Evolutionary conservation across 92 coral and sea anemone genomes (phyloP), one percentile per base, ranked within the genome.

Genomic region (Parazoanthus darwini): DNA sequence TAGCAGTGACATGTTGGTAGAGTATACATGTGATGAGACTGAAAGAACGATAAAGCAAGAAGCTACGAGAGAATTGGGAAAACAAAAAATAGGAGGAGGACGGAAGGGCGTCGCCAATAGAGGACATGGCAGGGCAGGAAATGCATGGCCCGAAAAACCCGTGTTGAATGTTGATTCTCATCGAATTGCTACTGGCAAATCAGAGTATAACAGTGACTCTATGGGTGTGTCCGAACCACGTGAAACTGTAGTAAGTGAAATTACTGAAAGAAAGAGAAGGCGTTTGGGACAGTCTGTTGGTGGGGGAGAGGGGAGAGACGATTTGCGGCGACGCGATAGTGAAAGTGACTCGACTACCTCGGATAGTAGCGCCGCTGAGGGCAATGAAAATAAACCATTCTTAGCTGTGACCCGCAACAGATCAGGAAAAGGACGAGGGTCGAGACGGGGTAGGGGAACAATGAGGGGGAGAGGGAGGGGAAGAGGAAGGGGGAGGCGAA

Each of bases 341-440:
- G 85, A 63, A 58, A 36, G 73, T 35, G 74, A 81, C 10, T 81
- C 85, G 26, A 81, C 85, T 4, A 29, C 74, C 7, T 81, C 85
- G 8, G 85, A 81, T 38, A 81, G 74, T 42, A 81, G 73, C 50
- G 56, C 13, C 35, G 11, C 73, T 26, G 74, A 51, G 26, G 85
- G 39, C 29, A 36, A 43, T 29, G 85, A 33, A 80, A 18, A 11
- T 42, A 23, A 22, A 26, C 7, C 15, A 26, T n/a, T 72, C 35
- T 8, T 20, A 51, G 65, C 23, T 54, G 66, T 54, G 80, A 37
- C 88, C 8, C 80, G 79, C 35, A 43, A 29, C 16, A 29, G 37
- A 6, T 48, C 42, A 20, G 88, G 80, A 72, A 71, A 80, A 39
- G 15, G 25, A 50, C 85, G 79, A 44, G 88, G 59, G 80, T 48